Evolutionary conservation across 2,113 vertebrate species (phyloP).

Genomic region (Clarias macrocephalus): DNA sequence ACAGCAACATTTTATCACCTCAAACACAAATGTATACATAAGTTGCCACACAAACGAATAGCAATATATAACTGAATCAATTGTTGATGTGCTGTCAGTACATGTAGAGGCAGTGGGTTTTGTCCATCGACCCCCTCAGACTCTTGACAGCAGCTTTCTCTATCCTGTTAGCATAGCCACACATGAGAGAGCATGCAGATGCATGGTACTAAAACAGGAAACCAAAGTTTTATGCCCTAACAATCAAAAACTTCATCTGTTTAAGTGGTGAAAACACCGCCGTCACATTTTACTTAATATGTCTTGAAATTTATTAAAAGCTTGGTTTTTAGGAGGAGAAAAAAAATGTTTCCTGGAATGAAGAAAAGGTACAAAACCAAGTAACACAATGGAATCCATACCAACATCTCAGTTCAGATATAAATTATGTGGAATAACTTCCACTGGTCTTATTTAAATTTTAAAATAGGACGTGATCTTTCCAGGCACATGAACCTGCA

Average conservation of each 20-base stretch:
- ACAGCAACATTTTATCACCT: too few species aligned
- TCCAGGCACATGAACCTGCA: not conserved
- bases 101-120: slow-evolving; percentile 76
- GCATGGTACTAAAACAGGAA: slow-evolving; percentile 87
- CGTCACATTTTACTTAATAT: not conserved
- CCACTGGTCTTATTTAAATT: not conserved
- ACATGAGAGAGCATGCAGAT: slow-evolving; percentile 69
- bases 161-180: slow-evolving; percentile 90
- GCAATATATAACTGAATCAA: too few species aligned
- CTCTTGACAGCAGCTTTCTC: slow-evolving; percentile 73
- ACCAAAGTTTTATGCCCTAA: not conserved
- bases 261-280: not conserved
- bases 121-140: slow-evolving; percentile 77
- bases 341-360: not conserved
- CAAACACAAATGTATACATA: too few species aligned
- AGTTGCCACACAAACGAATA: too few species aligned
- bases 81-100: slow-evolving; percentile 67
- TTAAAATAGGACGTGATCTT: not conserved
- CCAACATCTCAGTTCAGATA: not conserved
- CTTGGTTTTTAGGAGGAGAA: not conserved
- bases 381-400: not conserved
- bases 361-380: not conserved
- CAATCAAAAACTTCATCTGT: not conserved
- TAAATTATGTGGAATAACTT: not conserved
- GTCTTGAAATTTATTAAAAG: not conserved